Base-by-base conservation (phyloP, 2,797 vertebrate genomes). In the Mus caroli region DNA sequence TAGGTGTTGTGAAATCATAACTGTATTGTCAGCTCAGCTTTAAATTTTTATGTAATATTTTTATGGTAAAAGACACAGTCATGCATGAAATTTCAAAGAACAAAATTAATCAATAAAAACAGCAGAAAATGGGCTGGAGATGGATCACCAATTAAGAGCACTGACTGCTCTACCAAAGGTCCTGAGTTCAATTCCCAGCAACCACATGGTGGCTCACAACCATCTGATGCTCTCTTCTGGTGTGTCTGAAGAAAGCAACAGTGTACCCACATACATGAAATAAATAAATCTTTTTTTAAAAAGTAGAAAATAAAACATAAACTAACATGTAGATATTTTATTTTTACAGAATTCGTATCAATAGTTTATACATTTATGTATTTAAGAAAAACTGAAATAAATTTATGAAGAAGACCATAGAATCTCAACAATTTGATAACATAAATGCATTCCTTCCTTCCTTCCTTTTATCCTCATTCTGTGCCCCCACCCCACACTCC, bases 401-500 rank as follows among this genome's bases (percentile, higher is more conserved):
- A 24, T n/a, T 54, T 73, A 40, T 73, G 14, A 9, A n/a, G 28
- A 20, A 88, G 37, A 37, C 5, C 40, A 19, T 43, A 40, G 13
- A 90, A 80, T 40, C 19, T n/a, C 58, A 31, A 15, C 11, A 40
- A 82, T 4, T 54, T 52, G 13, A 58, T 82, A 34, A 34, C 22
- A 56, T 34, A n/a, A 87, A 87, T 67, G 12, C 26, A 31, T 19
- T 56, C 54, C 54, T 62, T 62, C 24, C 24, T 60, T 34, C 26
- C 10, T 85, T 64, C 26, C 4, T 76, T 78, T 5, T 31, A 28
- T 54, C 31, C 20, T 43, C 17, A 37, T 1, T 17, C 24, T 60
- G n/a, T 28, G 19, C 5, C 13, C 8, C 7, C 9, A 9, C 22
- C 7, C n/a, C 6, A 1, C 0, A 1, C 62, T 50, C 26, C 24